These are phyloP conservation scores for Prosapia bicincta DNA, from an alignment of 2,888 invertebrate genomes.

Conservation along the genomic window DNA sequence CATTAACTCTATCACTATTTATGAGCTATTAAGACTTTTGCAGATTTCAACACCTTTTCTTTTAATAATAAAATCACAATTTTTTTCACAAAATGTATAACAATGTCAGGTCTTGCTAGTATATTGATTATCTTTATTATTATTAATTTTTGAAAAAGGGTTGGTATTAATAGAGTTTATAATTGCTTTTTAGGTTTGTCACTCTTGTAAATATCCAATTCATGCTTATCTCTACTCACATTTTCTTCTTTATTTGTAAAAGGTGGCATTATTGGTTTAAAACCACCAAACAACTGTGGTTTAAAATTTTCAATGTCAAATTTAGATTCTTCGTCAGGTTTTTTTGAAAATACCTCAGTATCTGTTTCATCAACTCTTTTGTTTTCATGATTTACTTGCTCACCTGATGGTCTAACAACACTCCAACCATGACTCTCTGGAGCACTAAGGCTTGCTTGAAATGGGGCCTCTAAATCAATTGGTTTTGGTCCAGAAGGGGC, in stretches of 20 bases:
- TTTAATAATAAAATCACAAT: too few relatives aligned
- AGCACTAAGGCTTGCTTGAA: slow-evolving; percentile 62
- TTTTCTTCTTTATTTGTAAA: slow-evolving; percentile 34
- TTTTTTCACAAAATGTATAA: too few relatives aligned
- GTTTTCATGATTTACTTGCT: slow-evolving; percentile 25
- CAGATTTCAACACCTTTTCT: too few relatives aligned
- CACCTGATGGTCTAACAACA: slow-evolving; percentile 30
- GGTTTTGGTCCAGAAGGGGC: slow-evolving; percentile 48
- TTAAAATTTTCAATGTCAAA: slow-evolving; percentile 65
- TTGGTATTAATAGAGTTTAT: background rate
- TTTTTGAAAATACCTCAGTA: slow-evolving; percentile 18
- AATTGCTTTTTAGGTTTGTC: background rate
- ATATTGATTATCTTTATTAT: too few relatives aligned
- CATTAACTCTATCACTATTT: too few relatives aligned
- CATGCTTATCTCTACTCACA: background rate
- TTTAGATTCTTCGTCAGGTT: slow-evolving; percentile 39
- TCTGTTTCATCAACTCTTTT: slow-evolving; percentile 23
- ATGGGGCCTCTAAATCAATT: slow-evolving; percentile 63
- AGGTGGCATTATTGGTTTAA: slow-evolving; percentile 55
- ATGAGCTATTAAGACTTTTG: too few relatives aligned
- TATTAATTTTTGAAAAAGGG: too few relatives aligned
- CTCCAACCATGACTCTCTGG: slow-evolving; percentile 43
- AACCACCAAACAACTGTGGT: slow-evolving; percentile 65
- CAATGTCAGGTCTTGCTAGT: too few relatives aligned
- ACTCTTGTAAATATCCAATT: background rate